Base-by-base conservation (phyloP, 2,888 invertebrate genomes). In the Caenorhabditis uteleia region DNA sequence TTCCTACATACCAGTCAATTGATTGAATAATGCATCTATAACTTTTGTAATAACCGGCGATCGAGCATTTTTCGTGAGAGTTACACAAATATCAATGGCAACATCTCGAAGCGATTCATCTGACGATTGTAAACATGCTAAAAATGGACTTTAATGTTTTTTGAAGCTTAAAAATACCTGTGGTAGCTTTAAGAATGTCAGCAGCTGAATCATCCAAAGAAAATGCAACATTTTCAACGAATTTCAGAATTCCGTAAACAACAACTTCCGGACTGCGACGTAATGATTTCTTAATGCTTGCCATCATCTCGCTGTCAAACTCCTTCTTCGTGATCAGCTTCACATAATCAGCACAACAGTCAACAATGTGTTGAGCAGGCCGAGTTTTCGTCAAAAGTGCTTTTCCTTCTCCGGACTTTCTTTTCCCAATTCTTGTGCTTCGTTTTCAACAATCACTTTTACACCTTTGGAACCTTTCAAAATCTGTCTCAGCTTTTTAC, bases 201-300 rank as follows among this genome's bases (percentile, higher is more conserved):
- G 53, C 54, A 20, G 65, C 58, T 29, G 42, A 51, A 1, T 49
- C 16, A 31, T 72, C 69, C 33, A 72, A 20, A 1, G 64, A 36
- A 43, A 69, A 65, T 0, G 36, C 2, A n/a, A 56, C 29, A n/a
- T 56, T 46, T 42, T 58, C 45, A 6, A 72, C 31, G 33, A 64
- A 45, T 8, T 39, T 29, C 14, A 40, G 42, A 10, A 72, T 45
- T 25, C 66, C 69, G 70, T 80, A 74, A 25, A 94, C 87, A 66
- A 91, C 90, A 49, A 92, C 89, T 87, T 97, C 97, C 0, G 97
- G 95, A 85, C 91, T 94, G 47, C 97, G 87, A 26, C 97, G 86
- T 89, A 95, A 90, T 20, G 92, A 89, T 84, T 93, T 93, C 84
- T 93, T 91, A 51, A 94, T 86, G 1, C 92, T 90, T 0, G 95